phyloP scores from a whole-genome alignment of 2,888 invertebrate species.

The Rhimphoctona megacephalus region DNA sequence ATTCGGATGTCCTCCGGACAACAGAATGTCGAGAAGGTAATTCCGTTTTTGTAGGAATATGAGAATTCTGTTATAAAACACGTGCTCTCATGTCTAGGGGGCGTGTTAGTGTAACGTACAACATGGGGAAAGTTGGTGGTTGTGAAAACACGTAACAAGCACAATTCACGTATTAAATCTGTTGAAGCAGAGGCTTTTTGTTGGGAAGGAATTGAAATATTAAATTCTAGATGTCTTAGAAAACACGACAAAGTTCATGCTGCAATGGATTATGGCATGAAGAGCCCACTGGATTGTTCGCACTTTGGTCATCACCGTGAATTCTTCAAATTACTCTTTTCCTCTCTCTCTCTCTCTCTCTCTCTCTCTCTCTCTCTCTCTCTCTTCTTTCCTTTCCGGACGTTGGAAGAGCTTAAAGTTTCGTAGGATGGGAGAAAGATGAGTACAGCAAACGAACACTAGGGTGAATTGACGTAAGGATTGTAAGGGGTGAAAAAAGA shows the following conservation, averaged over 20 bases:
- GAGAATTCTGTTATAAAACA: constrained; percentile 8
- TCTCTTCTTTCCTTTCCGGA: constrained; percentile 6
- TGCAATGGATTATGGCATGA: constrained; percentile 57
- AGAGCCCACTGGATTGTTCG: constrained; percentile 26
- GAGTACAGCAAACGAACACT: constrained; percentile 68
- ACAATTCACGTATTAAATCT: not conserved
- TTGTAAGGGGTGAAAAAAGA: constrained; percentile 47
- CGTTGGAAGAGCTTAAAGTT: constrained; percentile 20
- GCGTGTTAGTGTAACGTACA: too few species aligned
- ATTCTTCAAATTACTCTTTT: constrained; percentile 70
- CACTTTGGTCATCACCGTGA: constrained; percentile 33
- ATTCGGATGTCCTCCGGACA: constrained; percentile 23
- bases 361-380: constrained; percentile 5
- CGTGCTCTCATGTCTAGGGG: not conserved
- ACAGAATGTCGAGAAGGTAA: not conserved
- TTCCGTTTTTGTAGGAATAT: constrained; percentile 11
- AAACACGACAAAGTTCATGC: constrained; percentile 54
- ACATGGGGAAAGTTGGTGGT: not conserved
- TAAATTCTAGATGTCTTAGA: constrained; percentile 46
- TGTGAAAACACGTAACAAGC: not conserved
- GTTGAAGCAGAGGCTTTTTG: not conserved
- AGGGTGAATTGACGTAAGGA: constrained; percentile 49
- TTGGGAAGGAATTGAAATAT: not conserved
- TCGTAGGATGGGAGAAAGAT: constrained; percentile 41
- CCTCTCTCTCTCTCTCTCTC: constrained; percentile 26